A percentile compares a stretch with the other conserved stretches of the same genome.
Evolutionary conservation across 2,797 vertebrate species (phyloP).

Genomic region (Fistularia commersonii): DNA sequence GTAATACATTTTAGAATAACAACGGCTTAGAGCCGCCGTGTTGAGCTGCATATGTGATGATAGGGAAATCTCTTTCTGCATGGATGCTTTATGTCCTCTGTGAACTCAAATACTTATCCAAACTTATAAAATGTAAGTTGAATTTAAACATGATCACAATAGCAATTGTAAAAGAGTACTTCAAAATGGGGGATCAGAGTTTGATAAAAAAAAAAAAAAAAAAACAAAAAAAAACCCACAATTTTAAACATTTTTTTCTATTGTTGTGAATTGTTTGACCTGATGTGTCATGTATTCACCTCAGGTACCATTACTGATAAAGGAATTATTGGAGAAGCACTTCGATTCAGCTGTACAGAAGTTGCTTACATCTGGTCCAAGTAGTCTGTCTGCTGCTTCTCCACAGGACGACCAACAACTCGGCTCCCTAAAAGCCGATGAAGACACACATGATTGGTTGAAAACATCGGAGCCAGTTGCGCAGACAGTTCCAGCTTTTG

Average conservation of each 20-base stretch:
- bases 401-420: constrained; percentile 33
- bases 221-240: no score
- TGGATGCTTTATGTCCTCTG: no score
- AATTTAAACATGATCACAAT: no score
- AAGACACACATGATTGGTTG: constrained; percentile 47
- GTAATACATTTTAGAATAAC: no score
- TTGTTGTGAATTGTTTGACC: neutral
- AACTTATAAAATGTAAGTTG: no score
- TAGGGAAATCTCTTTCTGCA: no score
- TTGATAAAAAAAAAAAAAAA: no score
- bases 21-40: no score
- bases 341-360: constrained; percentile 56
- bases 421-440: constrained; percentile 29
- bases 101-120: no score
- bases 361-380: constrained; percentile 34
- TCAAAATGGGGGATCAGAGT: no score
- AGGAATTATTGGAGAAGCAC: constrained; percentile 69
- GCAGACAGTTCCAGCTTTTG: constrained; percentile 63
- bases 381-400: constrained; percentile 13
- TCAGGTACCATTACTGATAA: constrained; percentile 71
- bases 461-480: constrained; percentile 36
- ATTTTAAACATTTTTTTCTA: neutral
- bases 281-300: constrained; percentile 24
- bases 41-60: no score
- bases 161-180: no score